A percentile compares a stretch with the other conserved stretches of the same genome.
Conservation (phyloP, 2,888 invertebrate genomes). For the Orthosia cruda region DNA sequence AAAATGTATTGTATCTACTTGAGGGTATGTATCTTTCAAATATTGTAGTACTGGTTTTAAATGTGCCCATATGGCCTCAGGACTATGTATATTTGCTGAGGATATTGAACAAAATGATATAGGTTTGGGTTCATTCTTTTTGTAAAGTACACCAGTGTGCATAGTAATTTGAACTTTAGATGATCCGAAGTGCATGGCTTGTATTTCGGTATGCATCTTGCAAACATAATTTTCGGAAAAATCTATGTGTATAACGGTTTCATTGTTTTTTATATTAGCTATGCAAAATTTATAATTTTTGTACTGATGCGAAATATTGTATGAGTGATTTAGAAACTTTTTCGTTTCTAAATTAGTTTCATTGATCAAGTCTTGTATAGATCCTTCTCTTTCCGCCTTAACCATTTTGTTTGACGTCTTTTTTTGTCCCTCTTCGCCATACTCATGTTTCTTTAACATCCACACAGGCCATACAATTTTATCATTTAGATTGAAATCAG, state of each 20-base stretch:
- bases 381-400: slow-evolving; percentile 4
- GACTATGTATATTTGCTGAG: background rate
- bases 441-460: slow-evolving; percentile 11
- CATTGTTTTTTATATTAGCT: background rate
- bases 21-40: slow-evolving; percentile 1
- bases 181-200: background rate
- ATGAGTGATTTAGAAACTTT: too few species aligned
- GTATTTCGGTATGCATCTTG: slow-evolving; percentile 2
- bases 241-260: slow-evolving; percentile 3
- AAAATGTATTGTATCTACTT: slow-evolving; percentile 25
- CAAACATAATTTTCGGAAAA: slow-evolving; percentile 7
- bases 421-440: slow-evolving; percentile 9
- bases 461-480: slow-evolving; percentile 18
- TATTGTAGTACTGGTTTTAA: background rate
- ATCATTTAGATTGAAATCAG: slow-evolving; percentile 10
- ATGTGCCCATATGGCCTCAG: slow-evolving; percentile 3
- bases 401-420: slow-evolving; percentile 14
- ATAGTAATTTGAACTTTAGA: background rate
- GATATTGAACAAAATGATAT: slow-evolving; percentile 3
- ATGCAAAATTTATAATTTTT: slow-evolving; percentile 7
- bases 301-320: background rate
- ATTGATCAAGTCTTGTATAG: background rate
- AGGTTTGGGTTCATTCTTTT: background rate
- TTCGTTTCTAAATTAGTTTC: background rate
- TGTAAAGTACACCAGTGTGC: slow-evolving; percentile 4